phyloP scores from a whole-genome alignment of 2,888 invertebrate genomes.

The Thumatha senex region DNA sequence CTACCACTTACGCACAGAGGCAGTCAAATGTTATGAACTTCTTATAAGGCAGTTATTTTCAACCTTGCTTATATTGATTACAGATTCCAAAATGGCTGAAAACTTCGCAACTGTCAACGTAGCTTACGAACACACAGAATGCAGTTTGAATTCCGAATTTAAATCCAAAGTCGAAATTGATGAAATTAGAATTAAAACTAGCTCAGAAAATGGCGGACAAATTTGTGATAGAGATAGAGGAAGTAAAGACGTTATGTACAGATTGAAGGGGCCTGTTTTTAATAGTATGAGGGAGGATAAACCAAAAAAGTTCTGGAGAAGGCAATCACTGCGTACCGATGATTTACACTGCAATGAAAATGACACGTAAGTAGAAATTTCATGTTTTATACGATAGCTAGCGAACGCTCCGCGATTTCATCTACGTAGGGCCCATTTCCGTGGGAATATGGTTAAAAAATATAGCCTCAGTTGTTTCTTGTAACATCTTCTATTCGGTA shows the following conservation, averaged over 20 bases:
- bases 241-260: not conserved
- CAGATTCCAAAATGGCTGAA: conserved; percentile 3
- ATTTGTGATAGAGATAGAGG: not conserved
- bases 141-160: not conserved
- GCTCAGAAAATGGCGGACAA: not conserved
- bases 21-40: no score
- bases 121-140: not conserved
- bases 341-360: no score
- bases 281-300: conserved; percentile 3
- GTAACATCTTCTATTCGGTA: no score
- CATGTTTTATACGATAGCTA: no score
- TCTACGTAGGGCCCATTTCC: no score
- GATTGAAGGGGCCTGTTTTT: conserved; percentile 2
- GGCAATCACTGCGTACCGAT: not conserved
- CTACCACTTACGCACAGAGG: no score
- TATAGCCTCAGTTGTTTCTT: no score
- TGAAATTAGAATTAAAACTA: not conserved
- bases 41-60: no score
- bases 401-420: no score
- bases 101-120: not conserved
- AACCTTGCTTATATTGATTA: not conserved
- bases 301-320: conserved; percentile 4
- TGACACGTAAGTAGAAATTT: not conserved
- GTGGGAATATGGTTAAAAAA: no score
- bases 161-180: not conserved